Percentiles rank a stretch among this genome's conserved stretches.
phyloP scores from a whole-genome alignment of 30 jellyfish, hydroid and myxozoan species.

The Aurelia sp. region DNA sequence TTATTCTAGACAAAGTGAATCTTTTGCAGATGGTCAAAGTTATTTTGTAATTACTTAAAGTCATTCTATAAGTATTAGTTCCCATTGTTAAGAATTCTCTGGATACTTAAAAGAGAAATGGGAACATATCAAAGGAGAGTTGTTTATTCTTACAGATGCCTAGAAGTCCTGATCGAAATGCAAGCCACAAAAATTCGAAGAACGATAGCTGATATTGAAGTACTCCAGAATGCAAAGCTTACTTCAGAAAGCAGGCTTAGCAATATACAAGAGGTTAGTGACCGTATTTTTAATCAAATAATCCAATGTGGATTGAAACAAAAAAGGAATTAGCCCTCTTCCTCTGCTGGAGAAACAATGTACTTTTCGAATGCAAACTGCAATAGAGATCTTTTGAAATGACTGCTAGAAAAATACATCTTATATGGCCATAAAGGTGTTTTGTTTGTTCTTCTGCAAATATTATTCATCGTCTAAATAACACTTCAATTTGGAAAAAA shows the following conservation, averaged over 20 bases:
- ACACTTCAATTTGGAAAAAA: no score
- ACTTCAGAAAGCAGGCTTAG: conserved; percentile 76
- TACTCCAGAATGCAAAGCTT: conserved; percentile 65
- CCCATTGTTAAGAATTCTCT: background rate
- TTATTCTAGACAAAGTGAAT: no score
- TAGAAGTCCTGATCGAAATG: conserved; percentile 78
- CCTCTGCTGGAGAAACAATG: background rate
- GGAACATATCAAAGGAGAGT: background rate
- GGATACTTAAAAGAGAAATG: background rate
- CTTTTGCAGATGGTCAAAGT: background rate
- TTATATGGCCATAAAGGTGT: no score
- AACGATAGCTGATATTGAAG: conserved; percentile 70
- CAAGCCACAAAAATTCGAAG: conserved; percentile 76
- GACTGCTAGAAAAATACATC: no score
- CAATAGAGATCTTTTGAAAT: no score
- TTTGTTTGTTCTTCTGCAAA: no score
- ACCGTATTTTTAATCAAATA: background rate
- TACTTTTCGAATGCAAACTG: no score
- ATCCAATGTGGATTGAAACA: background rate
- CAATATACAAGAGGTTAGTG: conserved; percentile 57
- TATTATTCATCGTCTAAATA: no score
- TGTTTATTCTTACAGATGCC: conserved; percentile 59
- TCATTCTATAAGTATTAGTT: background rate
- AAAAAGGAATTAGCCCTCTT: background rate
- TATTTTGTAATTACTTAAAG: background rate